These are phyloP conservation scores for Drosophila bocki DNA, from an alignment of 1,140 invertebrate genomes.

Conservation along the genomic window DNA sequence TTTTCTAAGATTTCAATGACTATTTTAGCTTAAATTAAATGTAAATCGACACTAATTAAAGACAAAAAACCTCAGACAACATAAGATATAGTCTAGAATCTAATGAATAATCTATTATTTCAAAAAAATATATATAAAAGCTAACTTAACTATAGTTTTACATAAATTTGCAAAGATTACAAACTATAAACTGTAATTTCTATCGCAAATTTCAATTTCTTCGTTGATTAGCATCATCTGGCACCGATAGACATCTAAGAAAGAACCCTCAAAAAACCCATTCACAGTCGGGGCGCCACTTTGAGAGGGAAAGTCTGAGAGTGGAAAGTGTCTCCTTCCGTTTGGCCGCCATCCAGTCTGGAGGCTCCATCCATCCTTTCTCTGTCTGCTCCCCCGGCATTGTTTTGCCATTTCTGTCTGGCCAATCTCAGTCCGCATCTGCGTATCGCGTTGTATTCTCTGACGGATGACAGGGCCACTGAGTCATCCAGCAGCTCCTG, in stretches of 20 bases:
- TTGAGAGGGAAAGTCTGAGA: constrained; percentile 8
- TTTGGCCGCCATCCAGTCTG: constrained; percentile 77
- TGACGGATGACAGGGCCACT: constrained; percentile 71
- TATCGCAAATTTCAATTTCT: constrained; percentile 1
- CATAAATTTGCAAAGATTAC: not conserved
- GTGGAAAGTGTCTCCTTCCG: constrained; percentile 17
- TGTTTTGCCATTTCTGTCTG: constrained; percentile 37
- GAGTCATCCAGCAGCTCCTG: constrained; percentile 48
- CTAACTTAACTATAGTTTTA: not conserved
- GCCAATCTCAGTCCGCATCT: constrained; percentile 48
- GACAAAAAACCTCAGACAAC: not conserved
- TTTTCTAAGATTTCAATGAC: no score
- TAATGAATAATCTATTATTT: not conserved
- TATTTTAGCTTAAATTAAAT: not conserved
- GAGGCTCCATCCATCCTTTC: constrained; percentile 5
- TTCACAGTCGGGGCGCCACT: not conserved
- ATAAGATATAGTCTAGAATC: not conserved
- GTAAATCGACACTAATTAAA: not conserved
- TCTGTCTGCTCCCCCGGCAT: not conserved
- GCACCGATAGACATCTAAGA: not conserved
- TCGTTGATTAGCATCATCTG: not conserved
- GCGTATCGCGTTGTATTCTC: constrained; percentile 51
- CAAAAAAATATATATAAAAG: not conserved
- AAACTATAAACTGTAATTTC: not conserved
- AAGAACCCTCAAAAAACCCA: not conserved